Evolutionary conservation across 2,888 invertebrate species (phyloP).

Genomic region (Nemoura dubitans): DNA sequence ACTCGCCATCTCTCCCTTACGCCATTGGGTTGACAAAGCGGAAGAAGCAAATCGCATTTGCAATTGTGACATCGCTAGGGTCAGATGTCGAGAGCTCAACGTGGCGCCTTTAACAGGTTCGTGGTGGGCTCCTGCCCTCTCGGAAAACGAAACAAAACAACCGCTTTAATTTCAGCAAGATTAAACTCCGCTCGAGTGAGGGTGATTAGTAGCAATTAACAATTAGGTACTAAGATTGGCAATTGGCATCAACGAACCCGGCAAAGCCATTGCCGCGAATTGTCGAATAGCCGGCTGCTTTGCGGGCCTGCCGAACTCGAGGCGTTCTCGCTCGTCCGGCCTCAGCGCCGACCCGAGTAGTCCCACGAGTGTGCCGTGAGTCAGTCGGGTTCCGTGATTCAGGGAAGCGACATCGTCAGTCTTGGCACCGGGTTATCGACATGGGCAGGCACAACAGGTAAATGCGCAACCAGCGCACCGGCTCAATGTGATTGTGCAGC

Average conservation of each 20-base stretch:
- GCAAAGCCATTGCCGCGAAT: neutral
- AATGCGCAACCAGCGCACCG: neutral
- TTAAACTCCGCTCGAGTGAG: no score
- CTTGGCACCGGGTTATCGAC: neutral
- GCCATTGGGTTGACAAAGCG: neutral
- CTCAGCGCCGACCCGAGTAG: neutral
- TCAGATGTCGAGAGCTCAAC: neutral
- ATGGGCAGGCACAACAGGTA: slow-evolving; percentile 27
- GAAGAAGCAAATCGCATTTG: neutral
- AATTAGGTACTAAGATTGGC: no score
- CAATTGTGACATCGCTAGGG: neutral
- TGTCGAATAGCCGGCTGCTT: neutral
- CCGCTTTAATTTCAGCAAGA: no score
- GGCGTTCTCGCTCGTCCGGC: neutral
- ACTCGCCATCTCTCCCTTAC: neutral
- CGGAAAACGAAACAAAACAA: no score
- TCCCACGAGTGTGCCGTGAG: neutral
- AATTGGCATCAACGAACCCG: no score
- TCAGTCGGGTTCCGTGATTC: neutral
- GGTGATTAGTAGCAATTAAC: no score
- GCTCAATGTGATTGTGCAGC: neutral
- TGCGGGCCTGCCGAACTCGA: neutral
- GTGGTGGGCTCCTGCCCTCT: neutral
- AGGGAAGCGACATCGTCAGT: neutral
- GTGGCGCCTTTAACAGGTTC: neutral